These are phyloP conservation scores for Clanis bilineata DNA, from an alignment of 2,888 invertebrate species.

Conservation along the genomic window DNA sequence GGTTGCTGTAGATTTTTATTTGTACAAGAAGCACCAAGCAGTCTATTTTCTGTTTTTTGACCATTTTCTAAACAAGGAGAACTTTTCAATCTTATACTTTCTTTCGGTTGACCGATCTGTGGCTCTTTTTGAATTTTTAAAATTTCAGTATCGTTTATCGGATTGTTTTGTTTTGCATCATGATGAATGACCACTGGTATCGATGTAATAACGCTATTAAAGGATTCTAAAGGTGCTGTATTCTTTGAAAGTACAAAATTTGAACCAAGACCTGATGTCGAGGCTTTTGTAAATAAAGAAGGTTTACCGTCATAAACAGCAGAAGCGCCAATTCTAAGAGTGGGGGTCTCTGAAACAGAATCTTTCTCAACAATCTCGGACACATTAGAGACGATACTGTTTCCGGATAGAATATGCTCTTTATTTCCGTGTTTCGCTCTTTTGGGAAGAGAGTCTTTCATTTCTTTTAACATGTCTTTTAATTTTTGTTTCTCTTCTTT, in stretches of 20 bases:
- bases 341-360: conserved; percentile 55
- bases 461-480: conserved; percentile 88
- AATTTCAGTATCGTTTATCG: neutral
- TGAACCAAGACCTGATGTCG: neutral
- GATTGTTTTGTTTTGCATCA: conserved; percentile 28
- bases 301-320: conserved; percentile 4
- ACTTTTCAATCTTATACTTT: neutral
- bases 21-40: conserved; percentile 19
- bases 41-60: conserved; percentile 21
- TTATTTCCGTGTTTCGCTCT: conserved; percentile 64
- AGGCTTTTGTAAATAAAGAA: neutral
- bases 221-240: neutral
- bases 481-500: conserved; percentile 81
- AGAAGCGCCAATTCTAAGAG: conserved; percentile 59
- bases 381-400: conserved; percentile 14
- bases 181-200: conserved; percentile 18
- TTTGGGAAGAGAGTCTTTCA: conserved; percentile 88
- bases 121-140: neutral
- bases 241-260: neutral
- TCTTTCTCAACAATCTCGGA: conserved; percentile 25
- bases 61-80: neutral
- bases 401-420: conserved; percentile 23
- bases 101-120: neutral
- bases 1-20: conserved; percentile 48
- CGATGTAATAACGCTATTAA: neutral